These are phyloP conservation scores for Microctonus hyperodae DNA, from an alignment of 2,888 invertebrate species.

Conservation along the genomic window DNA sequence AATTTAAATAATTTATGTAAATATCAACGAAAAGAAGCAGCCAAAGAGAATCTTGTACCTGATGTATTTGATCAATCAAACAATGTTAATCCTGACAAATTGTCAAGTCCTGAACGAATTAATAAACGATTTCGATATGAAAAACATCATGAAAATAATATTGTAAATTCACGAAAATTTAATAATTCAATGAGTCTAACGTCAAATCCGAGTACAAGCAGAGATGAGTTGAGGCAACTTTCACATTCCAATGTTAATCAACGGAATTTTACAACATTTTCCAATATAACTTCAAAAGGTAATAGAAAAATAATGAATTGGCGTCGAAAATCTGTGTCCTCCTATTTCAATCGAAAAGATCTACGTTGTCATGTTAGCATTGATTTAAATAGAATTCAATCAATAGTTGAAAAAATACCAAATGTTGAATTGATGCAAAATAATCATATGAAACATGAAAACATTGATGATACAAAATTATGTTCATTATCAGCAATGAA, in stretches of 20 bases:
- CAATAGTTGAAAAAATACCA: conserved; percentile 44
- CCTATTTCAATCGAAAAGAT: conserved; percentile 13
- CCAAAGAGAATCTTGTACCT: conserved; percentile 30
- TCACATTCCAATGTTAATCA: conserved; percentile 14
- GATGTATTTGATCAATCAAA: not conserved
- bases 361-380: conserved; percentile 51
- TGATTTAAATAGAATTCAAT: conserved; percentile 51
- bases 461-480: conserved; percentile 28
- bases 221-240: conserved; percentile 12
- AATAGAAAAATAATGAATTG: not conserved
- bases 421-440: conserved; percentile 31
- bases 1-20: conserved; percentile 2
- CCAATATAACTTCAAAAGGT: not conserved
- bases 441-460: not conserved
- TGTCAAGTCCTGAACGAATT: not conserved
- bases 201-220: conserved; percentile 14
- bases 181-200: not conserved
- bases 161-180: not conserved
- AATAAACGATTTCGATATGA: conserved; percentile 2
- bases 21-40: not conserved
- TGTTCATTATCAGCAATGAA: not conserved
- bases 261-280: not conserved
- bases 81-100: not conserved
- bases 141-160: not conserved
- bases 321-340: conserved; percentile 12